Percentiles rank a stretch among this genome's conserved stretches.
Conservation (phyloP, 1,140 invertebrate species). For the Drosophila tani region DNA sequence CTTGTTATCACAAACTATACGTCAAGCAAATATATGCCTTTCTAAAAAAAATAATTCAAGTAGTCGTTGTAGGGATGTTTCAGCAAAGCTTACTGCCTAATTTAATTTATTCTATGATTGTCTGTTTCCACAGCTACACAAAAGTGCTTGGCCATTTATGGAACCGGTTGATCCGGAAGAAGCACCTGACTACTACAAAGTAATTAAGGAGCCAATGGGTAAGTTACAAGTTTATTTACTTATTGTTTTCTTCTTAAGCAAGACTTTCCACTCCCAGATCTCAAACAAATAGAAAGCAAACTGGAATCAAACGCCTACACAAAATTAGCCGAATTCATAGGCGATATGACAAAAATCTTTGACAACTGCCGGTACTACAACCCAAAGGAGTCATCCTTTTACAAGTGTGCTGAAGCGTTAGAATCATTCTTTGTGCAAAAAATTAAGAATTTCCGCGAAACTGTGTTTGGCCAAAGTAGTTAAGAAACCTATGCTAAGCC, state of each 20-base stretch:
- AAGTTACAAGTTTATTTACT: constrained; percentile 61
- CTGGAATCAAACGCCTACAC: constrained; percentile 94
- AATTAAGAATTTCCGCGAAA: constrained; percentile 93
- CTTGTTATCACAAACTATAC: too few species aligned
- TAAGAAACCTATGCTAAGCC: constrained; percentile 29
- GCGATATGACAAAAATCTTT: constrained; percentile 99
- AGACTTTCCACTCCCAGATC: constrained; percentile 88
- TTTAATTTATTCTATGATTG: neutral
- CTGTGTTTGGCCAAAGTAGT: constrained; percentile 83
- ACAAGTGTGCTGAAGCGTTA: constrained; percentile 96
- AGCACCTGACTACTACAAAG: constrained; percentile 98
- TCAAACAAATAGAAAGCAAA: constrained; percentile 96
- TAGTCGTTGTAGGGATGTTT: too few species aligned
- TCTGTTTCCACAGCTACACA: constrained; percentile 88
- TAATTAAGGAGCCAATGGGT: constrained; percentile 99
- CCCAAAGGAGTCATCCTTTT: constrained; percentile 97
- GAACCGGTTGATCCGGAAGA: constrained; percentile 97
- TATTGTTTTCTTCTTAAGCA: neutral
- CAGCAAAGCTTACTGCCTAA: neutral
- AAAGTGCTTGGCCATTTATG: constrained; percentile 98
- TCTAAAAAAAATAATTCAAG: too few species aligned
- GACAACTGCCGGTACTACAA: constrained; percentile 99
- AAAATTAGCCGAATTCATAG: constrained; percentile 96
- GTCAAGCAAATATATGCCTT: too few species aligned
- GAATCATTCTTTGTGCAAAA: constrained; percentile 98